Evolutionary conservation across 1,140 invertebrate species (phyloP).

Genomic region (Papilio machaon): DNA sequence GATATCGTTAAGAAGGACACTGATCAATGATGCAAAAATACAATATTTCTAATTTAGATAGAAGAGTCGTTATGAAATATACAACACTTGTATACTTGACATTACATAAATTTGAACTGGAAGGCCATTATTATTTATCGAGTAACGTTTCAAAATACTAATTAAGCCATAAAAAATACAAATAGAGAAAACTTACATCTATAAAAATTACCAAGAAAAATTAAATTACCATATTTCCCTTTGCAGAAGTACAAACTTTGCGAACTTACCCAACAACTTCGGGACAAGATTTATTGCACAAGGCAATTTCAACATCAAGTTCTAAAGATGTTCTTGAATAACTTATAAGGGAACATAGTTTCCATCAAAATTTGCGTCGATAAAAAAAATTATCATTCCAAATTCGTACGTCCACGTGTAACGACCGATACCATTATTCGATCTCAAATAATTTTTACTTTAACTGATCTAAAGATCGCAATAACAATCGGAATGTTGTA

Average conservation of each 20-base stretch:
- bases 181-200: not conserved
- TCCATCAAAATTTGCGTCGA: not conserved
- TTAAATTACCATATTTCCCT: not conserved
- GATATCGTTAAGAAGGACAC: not conserved
- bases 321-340: slow-evolving; percentile 23
- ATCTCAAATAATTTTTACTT: too few relatives aligned
- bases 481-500: too few relatives aligned
- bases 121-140: too few relatives aligned
- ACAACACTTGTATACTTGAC: too few relatives aligned
- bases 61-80: too few relatives aligned
- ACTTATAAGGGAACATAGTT: slow-evolving; percentile 15
- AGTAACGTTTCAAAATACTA: too few relatives aligned
- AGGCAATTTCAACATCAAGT: slow-evolving; percentile 29
- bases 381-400: not conserved
- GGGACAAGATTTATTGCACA: slow-evolving; percentile 27
- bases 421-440: too few relatives aligned
- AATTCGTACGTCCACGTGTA: not conserved
- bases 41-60: not conserved
- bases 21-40: not conserved
- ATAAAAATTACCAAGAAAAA: slow-evolving; percentile 1
- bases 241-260: slow-evolving; percentile 8
- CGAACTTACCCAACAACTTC: slow-evolving; percentile 21
- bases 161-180: not conserved
- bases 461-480: too few relatives aligned
- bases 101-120: too few relatives aligned